Conservation (phyloP, 2,797 vertebrate genomes). For the Silurus lanzhouensis region DNA sequence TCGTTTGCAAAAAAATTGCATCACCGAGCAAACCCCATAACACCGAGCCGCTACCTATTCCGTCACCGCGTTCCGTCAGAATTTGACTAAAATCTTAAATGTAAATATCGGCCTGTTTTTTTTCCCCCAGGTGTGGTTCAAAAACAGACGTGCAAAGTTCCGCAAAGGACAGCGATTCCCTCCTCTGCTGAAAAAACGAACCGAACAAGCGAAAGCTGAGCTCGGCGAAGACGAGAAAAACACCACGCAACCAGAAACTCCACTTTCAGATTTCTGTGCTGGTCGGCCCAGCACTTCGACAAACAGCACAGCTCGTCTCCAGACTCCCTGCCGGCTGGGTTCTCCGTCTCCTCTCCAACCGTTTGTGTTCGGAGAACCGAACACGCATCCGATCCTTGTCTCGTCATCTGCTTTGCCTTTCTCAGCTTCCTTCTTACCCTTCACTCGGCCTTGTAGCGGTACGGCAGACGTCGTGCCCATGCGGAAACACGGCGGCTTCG, state of each 20-base stretch:
- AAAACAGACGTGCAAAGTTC: slow-evolving; percentile 83
- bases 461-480: slow-evolving; percentile 48
- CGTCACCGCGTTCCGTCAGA: neutral
- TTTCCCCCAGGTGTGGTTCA: slow-evolving; percentile 82
- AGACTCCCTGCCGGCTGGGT: slow-evolving; percentile 54
- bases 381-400: slow-evolving; percentile 63
- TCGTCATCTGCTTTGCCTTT: slow-evolving; percentile 59
- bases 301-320: slow-evolving; percentile 50
- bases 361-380: slow-evolving; percentile 61
- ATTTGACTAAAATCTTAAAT: neutral
- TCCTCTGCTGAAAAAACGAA: slow-evolving; percentile 60
- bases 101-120: neutral
- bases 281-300: slow-evolving; percentile 24
- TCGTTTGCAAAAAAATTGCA: neutral
- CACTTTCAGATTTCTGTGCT: slow-evolving; percentile 52
- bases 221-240: slow-evolving; percentile 54
- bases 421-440: slow-evolving; percentile 70
- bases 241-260: slow-evolving; percentile 24
- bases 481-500: slow-evolving; percentile 66
- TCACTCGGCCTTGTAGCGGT: slow-evolving; percentile 67
- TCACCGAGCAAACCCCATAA: neutral
- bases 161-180: slow-evolving; percentile 77
- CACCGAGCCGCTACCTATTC: neutral
- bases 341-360: slow-evolving; percentile 64
- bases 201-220: slow-evolving; percentile 56